phyloP scores from a whole-genome alignment of 2,113 vertebrate genomes.

The Chlorodrepanis virens region DNA sequence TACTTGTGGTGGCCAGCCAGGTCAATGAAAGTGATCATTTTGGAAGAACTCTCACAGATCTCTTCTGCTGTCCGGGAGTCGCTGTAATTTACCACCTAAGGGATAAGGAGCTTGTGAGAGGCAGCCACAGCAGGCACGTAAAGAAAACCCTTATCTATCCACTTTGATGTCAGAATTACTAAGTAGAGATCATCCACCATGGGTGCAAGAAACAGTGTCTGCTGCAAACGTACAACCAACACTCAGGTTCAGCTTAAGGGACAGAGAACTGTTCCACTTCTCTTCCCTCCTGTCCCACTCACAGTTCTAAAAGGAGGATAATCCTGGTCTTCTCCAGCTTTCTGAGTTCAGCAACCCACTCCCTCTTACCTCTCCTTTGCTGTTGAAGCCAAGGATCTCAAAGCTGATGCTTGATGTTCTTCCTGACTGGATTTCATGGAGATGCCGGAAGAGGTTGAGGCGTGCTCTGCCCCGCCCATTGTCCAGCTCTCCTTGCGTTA shows the following conservation, averaged over 20 bases:
- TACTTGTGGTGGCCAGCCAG: conserved; percentile 98
- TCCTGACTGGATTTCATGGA: conserved; percentile 98
- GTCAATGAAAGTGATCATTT: conserved; percentile 99
- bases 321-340: not conserved
- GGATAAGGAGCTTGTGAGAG: not conserved
- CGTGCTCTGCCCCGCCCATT: conserved; percentile 93
- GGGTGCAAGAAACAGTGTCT: not conserved
- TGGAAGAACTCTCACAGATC: conserved; percentile 97
- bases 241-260: not conserved
- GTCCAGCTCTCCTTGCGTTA: conserved; percentile 97
- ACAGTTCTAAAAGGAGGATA: not conserved
- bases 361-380: conserved; percentile 90
- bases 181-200: not conserved
- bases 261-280: not conserved
- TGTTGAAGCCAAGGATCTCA: conserved; percentile 97
- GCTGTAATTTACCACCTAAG: conserved; percentile 97
- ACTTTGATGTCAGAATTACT: not conserved
- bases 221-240: not conserved
- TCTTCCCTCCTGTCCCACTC: not conserved
- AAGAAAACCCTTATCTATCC: not conserved
- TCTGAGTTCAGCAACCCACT: not conserved
- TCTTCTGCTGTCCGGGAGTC: conserved; percentile 96
- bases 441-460: conserved; percentile 97
- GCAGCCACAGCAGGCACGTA: not conserved
- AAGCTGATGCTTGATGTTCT: conserved; percentile 98